Conservation (phyloP, 1,140 invertebrate genomes). For the Reticulitermes speratus region DNA sequence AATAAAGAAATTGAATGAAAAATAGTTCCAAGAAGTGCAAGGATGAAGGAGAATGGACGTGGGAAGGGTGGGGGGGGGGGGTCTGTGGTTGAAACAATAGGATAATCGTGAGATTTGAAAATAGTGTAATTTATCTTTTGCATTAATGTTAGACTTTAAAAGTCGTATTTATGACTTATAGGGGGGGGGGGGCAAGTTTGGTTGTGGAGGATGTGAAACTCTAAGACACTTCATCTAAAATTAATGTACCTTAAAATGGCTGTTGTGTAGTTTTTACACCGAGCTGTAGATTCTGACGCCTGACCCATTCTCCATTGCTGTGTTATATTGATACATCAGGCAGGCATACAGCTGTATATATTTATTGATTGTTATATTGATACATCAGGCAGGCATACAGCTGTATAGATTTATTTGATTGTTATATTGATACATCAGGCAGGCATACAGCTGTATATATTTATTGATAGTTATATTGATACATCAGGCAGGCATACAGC, state of each 20-base stretch:
- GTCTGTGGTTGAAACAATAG: neutral
- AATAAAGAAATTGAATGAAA: neutral
- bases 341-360: too few relatives aligned
- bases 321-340: neutral
- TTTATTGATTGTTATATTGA: too few relatives aligned
- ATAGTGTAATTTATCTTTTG: neutral
- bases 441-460: too few relatives aligned
- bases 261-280: neutral
- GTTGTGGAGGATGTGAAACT: neutral
- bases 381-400: too few relatives aligned
- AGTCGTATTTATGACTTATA: neutral
- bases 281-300: neutral
- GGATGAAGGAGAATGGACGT: neutral
- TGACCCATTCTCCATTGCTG: neutral
- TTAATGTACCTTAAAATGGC: neutral
- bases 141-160: neutral
- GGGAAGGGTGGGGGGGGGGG: neutral
- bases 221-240: neutral
- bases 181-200: neutral
- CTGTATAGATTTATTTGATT: too few relatives aligned
- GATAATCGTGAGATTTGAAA: slow-evolving; percentile 8
- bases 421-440: too few relatives aligned
- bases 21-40: slow-evolving; percentile 6
- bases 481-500: too few relatives aligned
- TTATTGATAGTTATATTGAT: too few relatives aligned